Percentiles rank a stretch among this genome's conserved stretches.
These are phyloP conservation scores for Drosophila ironensis DNA, from an alignment of 1,140 invertebrate species.

Conservation along the genomic window DNA sequence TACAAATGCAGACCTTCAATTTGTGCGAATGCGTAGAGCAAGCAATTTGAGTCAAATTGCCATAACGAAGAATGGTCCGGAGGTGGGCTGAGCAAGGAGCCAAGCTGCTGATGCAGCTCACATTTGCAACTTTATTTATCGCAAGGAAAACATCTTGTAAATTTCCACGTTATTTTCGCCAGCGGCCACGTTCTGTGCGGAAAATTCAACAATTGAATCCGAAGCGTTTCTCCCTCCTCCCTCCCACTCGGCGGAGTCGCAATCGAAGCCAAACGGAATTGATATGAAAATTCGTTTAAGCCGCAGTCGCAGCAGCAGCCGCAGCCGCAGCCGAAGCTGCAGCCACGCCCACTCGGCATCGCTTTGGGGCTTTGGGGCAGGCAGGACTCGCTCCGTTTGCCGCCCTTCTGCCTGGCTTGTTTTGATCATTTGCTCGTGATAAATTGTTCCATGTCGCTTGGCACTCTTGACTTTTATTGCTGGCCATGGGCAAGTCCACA, in stretches of 20 bases:
- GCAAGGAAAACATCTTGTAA: constrained; percentile 76
- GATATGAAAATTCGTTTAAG: not conserved
- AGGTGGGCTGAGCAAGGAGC: not conserved
- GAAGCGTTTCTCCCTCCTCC: constrained; percentile 43
- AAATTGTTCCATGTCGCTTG: constrained; percentile 72
- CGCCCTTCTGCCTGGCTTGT: constrained; percentile 32
- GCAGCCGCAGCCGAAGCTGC: constrained; percentile 26
- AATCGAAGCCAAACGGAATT: constrained; percentile 1
- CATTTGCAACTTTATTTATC: constrained; percentile 79
- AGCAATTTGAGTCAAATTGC: constrained; percentile 42
- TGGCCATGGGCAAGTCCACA: constrained; percentile 55
- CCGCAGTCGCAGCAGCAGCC: constrained; percentile 25
- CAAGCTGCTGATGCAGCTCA: constrained; percentile 51
- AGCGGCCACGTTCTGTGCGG: constrained; percentile 44
- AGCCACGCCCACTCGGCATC: constrained; percentile 40
- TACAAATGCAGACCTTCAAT: constrained; percentile 42
- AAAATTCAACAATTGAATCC: constrained; percentile 77
- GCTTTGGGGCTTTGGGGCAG: too few species aligned
- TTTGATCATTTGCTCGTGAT: constrained; percentile 76
- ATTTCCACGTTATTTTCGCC: constrained; percentile 73
- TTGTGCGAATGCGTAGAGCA: constrained; percentile 66
- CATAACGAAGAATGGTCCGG: constrained; percentile 3
- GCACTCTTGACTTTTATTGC: constrained; percentile 77
- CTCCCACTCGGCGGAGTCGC: constrained; percentile 16
- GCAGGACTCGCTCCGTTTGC: constrained; percentile 3